phyloP scores from a whole-genome alignment of 2,113 vertebrate genomes.

The Laterallus jamaicensis region DNA sequence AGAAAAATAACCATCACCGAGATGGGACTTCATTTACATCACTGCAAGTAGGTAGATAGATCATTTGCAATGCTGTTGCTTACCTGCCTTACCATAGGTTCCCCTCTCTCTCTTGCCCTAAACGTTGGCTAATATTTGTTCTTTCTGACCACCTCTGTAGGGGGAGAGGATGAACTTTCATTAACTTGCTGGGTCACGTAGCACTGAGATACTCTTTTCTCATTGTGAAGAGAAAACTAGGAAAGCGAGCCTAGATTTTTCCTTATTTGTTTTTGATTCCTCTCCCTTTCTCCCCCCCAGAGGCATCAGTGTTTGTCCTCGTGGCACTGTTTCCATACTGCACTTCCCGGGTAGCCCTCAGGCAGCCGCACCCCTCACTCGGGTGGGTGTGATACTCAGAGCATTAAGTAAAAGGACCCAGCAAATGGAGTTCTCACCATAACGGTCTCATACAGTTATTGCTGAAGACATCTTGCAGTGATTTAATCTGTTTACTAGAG shows the following conservation, averaged over 20 bases:
- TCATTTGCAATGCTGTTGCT: background rate
- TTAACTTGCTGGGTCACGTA: background rate
- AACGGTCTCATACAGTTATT: slow-evolving; percentile 6
- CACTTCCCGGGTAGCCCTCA: background rate
- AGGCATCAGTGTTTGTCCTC: background rate
- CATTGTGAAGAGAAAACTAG: background rate
- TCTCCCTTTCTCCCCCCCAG: background rate
- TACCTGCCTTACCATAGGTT: background rate
- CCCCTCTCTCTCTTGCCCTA: background rate
- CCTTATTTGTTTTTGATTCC: background rate
- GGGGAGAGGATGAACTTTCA: background rate
- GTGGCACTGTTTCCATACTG: background rate
- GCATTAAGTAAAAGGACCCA: background rate
- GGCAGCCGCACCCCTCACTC: background rate
- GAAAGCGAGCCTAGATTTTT: background rate
- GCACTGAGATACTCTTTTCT: background rate
- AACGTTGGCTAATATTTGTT: background rate
- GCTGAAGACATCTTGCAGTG: slow-evolving; percentile 21
- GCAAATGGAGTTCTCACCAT: background rate
- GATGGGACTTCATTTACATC: background rate
- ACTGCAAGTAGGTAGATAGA: background rate
- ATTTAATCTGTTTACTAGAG: slow-evolving; percentile 33
- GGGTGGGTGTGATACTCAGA: background rate
- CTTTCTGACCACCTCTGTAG: background rate
- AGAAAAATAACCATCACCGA: background rate